phyloP scores from a whole-genome alignment of 2,888 invertebrate species.

The Gastracanthus pulcherrimus region DNA sequence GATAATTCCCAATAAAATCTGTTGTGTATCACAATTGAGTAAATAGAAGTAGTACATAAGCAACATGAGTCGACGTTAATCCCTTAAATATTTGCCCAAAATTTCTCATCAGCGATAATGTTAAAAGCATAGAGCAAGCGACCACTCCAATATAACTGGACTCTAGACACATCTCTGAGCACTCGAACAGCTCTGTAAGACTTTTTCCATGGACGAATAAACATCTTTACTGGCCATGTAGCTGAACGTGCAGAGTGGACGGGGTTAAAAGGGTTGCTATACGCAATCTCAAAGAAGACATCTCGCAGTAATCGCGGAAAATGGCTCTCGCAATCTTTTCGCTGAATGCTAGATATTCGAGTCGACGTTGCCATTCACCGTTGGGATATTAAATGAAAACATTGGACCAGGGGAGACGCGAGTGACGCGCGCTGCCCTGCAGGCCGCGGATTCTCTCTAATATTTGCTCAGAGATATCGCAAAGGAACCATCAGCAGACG shows the following conservation, averaged over 20 bases:
- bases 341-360: constrained; percentile 68
- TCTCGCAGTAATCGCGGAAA: constrained; percentile 74
- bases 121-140: background rate
- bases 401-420: constrained; percentile 64
- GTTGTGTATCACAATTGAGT: too few species aligned
- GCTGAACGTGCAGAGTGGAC: background rate
- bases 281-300: constrained; percentile 74
- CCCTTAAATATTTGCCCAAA: background rate
- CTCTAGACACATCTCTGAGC: background rate
- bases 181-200: background rate
- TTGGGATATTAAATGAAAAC: constrained; percentile 76
- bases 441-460: constrained; percentile 66
- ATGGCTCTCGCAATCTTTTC: constrained; percentile 75
- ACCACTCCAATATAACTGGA: background rate
- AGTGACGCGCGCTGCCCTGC: constrained; percentile 11
- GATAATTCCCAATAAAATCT: too few species aligned
- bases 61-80: too few species aligned
- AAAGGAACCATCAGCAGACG: constrained; percentile 72
- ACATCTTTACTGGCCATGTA: background rate
- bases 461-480: constrained; percentile 75
- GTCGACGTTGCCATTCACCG: constrained; percentile 67
- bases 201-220: background rate
- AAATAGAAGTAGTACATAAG: too few species aligned
- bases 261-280: constrained; percentile 14
- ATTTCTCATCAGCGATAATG: background rate